Evolutionary conservation across 2,113 vertebrate genomes (phyloP), one percentile per base, ranked within the genome.

Genomic region (Lynx canadensis): DNA sequence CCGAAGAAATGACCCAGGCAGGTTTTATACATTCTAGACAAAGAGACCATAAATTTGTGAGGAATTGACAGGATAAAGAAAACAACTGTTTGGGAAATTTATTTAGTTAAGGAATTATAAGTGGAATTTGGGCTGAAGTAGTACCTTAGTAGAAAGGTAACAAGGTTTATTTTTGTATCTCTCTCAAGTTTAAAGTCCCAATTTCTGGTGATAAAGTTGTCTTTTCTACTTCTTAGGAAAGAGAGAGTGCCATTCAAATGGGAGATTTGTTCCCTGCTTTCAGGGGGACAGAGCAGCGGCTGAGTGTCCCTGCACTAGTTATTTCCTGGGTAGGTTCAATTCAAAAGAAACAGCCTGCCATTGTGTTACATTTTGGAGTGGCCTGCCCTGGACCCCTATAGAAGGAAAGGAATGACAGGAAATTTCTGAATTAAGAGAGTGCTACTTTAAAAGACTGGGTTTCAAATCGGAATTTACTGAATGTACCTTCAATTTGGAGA

Each of bases 401-500:
- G 23, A 95, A 91, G 31, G 7, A 81, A 86, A 95, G 5, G 31
- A 29, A 68, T 27, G 15, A 69, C 3, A 76, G 31, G 38, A 84
- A 84, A 81, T 73, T 63, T 36, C 16, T 69, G 65, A 73, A 81
- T 33, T 86, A 73, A 69, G 11, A n/a, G n/a, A 95, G 2, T 60
- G 5, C 27, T 89, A 73, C 52, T 31, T 8, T 63, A 45, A 60
- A 84, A 74, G 36, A 89, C 18, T 85, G 71, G 80, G 1, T 85
- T 92, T 96, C 71, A 80, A 66, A 74, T 19, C 0, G 60, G 33
- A 96, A 96, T 41, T 66, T 89, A 89, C 23, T 65, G 18, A 95
- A 68, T 57, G 52, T 83, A 78, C 38, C 3, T 86, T 94, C 41
- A 92, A 81, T 85, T 74, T 89, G 27, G 63, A 73, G 21, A 84